These are phyloP conservation scores for Crocuta crocuta DNA, from an alignment of 2,113 vertebrate species.

Conservation along the genomic window DNA sequence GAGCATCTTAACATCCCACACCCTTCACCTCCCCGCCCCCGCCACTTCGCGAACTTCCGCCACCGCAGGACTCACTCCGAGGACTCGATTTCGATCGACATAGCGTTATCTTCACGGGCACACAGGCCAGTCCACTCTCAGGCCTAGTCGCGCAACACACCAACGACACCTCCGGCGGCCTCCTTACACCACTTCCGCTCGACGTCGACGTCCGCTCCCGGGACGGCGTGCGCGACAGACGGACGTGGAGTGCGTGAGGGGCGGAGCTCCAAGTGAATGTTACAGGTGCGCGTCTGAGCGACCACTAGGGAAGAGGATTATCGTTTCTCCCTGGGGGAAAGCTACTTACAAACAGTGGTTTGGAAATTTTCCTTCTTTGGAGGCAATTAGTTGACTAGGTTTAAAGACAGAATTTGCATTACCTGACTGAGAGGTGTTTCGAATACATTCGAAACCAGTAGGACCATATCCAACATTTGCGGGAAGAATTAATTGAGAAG, in stretches of 20 bases:
- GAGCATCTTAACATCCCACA: background rate
- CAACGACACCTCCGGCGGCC: slow-evolving; percentile 39
- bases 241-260: background rate
- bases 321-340: rapidly evolving
- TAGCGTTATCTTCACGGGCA: background rate
- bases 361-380: background rate
- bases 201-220: rapidly evolving
- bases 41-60: background rate
- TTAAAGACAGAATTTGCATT: background rate
- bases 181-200: slow-evolving; percentile 49
- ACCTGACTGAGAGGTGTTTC: background rate
- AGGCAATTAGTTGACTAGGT: background rate
- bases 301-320: rapidly evolving
- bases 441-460: background rate
- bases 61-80: slow-evolving; percentile 80
- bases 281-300: rapidly evolving
- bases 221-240: rapidly evolving
- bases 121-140: background rate
- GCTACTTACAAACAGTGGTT: rapidly evolving
- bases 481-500: background rate
- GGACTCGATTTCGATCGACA: slow-evolving; percentile 89
- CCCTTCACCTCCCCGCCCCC: background rate
- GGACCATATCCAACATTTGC: background rate
- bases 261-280: background rate
- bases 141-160: background rate